Evolutionary conservation across 2,797 vertebrate genomes (phyloP).

Genomic region (Lacerta bilineata): DNA sequence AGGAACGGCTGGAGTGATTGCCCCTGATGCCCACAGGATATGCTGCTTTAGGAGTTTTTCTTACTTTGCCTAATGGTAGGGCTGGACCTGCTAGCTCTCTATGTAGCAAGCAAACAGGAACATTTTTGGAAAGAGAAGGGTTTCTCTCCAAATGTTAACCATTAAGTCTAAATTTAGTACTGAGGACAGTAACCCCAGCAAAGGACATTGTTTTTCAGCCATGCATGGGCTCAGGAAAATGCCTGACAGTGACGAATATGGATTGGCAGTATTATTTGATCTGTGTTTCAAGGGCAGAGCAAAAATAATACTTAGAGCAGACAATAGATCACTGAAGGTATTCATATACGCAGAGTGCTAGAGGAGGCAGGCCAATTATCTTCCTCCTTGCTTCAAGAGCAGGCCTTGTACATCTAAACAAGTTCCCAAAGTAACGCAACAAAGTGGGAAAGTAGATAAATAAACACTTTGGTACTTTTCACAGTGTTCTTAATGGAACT

Average conservation of each 20-base stretch:
- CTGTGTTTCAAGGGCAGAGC: constrained; percentile 57
- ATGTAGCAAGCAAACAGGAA: neutral
- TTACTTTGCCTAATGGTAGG: no score
- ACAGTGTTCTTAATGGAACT: constrained; percentile 57
- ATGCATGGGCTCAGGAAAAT: constrained; percentile 33
- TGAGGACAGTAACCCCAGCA: constrained; percentile 31
- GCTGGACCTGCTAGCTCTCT: no score
- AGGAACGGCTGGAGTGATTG: no score
- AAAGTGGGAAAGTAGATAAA: constrained; percentile 39
- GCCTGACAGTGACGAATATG: constrained; percentile 47
- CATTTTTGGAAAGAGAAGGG: neutral
- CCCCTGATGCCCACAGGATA: no score
- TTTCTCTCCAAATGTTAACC: constrained; percentile 32
- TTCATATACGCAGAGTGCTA: neutral
- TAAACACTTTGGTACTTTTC: constrained; percentile 52
- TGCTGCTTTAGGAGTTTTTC: no score
- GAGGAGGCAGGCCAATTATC: constrained; percentile 15
- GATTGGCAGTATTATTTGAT: constrained; percentile 44
- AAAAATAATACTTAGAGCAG: neutral
- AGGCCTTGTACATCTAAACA: constrained; percentile 8
- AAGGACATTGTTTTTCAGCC: neutral
- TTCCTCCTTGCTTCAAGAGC: constrained; percentile 14
- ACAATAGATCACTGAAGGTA: constrained; percentile 24
- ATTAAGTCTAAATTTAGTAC: constrained; percentile 6
- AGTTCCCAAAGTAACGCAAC: constrained; percentile 28